phyloP scores from a whole-genome alignment of 2,113 vertebrate species.

The Mystacornis crossleyi region DNA sequence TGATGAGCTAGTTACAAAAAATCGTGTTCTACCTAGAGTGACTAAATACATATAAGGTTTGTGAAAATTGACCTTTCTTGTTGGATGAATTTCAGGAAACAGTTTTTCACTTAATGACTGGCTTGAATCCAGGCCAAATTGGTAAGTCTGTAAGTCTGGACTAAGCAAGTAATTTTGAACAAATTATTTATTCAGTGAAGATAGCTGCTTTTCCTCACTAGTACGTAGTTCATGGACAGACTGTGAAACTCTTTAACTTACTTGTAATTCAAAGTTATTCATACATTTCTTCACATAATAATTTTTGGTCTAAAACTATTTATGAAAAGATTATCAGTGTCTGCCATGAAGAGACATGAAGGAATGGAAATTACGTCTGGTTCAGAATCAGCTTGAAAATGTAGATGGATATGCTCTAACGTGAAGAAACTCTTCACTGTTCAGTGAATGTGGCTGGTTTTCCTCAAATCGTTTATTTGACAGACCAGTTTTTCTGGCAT shows the following conservation, averaged over 20 bases:
- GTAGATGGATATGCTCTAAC: conserved; percentile 13
- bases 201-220: conserved; percentile 50
- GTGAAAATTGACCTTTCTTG: not conserved
- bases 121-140: conserved; percentile 39
- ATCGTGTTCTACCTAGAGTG: not conserved
- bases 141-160: not conserved
- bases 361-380: conserved; percentile 40
- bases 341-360: conserved; percentile 42
- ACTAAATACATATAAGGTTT: not conserved
- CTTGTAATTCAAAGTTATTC: conserved; percentile 58
- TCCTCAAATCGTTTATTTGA: conserved; percentile 45
- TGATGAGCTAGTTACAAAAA: not conserved
- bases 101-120: conserved; percentile 1
- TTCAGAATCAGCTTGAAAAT: conserved; percentile 42
- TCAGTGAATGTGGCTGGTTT: conserved; percentile 16
- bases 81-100: not conserved
- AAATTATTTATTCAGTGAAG: conserved; percentile 57
- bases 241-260: conserved; percentile 35
- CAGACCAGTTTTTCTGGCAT: conserved; percentile 21
- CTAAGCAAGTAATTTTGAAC: conserved; percentile 30
- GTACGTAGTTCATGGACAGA: not conserved
- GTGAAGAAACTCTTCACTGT: conserved; percentile 30
- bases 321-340: conserved; percentile 52
- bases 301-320: conserved; percentile 56
- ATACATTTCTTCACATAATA: conserved; percentile 57